Base-by-base conservation (phyloP, 92 coral and sea anemone genomes). In the Montipora capitata region DNA sequence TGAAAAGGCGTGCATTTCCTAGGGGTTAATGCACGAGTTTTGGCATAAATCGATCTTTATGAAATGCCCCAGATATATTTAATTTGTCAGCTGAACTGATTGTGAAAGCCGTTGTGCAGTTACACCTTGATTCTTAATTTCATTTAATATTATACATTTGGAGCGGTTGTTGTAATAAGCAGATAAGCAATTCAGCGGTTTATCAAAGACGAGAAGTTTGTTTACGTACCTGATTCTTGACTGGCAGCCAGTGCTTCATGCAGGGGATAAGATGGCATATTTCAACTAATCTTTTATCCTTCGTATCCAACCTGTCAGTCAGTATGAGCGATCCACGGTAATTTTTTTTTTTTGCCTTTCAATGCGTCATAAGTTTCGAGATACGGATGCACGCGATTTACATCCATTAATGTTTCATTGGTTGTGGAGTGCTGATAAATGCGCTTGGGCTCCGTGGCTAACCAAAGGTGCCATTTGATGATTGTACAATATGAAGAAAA, bases 181-280 rank as follows among this genome's bases (percentile, higher is more conserved):
- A 8, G 6, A 3, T 2, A 18, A 6, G 6, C 27, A 5, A 59
- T 44, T 40, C 74, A 45, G 74, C 74, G 74, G 84, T 66, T 79
- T 41, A 41, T 12, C 40, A n/a, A 39, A 5, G 4, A 5, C 16
- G 56, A 6, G 45, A 62, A 77, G 10, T 40, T 9, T 77, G 68
- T 77, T 58, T 79, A 20, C 74, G 65, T 66, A 65, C 63, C 10
- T 42, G 14, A 64, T 40, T 17, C 48, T 44, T 18, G 4, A 7
- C 63, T 44, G 38, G 74, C 35, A 14, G 74, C 84, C 84, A 66
- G 84, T 66, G 65, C 54, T 45, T 44, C 62, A 13, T 20, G 27
- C 27, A 20, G 62, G 62, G 0, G 65, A 65, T 63, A 65, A 64
- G 7, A 42, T 76, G 81, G 81, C 40, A 12, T 15, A 40, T 14